Base-by-base conservation (phyloP, 2,888 invertebrate genomes). In the Rutpela maculata region DNA sequence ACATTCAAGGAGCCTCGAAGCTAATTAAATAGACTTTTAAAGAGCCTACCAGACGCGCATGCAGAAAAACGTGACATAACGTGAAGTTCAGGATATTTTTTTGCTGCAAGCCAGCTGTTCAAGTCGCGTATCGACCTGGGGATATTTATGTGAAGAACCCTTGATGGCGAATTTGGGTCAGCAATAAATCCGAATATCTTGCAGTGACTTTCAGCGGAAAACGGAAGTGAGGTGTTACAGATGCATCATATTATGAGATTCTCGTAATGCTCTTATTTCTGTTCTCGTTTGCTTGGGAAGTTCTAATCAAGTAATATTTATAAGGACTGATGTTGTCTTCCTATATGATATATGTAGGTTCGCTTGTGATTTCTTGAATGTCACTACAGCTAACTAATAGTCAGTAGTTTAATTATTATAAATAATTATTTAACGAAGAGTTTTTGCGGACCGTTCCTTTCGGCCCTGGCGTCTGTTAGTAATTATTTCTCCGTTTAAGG, bases 81-180 rank as follows among this genome's bases (percentile, higher is more conserved):
- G 15, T 59, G 17, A 70, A 38, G 31, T 17, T 68, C 12, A 31
- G 17, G 11, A 11, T 10, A 57, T 70, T 59, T 56, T 68, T 70
- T 31, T 19, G 38, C 59, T 19, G 57, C 18, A 59, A 69, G 69
- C 35, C 59, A 38, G 38, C 69, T 63, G 67, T 59, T 38, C 57
- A 31, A 57, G 35, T 38, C 59, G 69, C 69, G 59, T 59, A 70
- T 70, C 59, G 59, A 59, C 69, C 59, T 59, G 26, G 35, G 43
- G 19, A 22, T 59, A 70, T 70, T 70, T 38, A 70, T 59, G 59
- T 60, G 69, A 57, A 70, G 57, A 57, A 59, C 69, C 69, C 69
- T 70, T 38, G 69, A 59, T 59, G 57, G 59, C n/a, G 69, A 73
- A 73, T 73, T 73, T 57, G 22, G 73, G 73, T 63, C 65, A 56